These are phyloP conservation scores for Zelostemma sp. DNA, from an alignment of 1,140 invertebrate genomes.

Conservation along the genomic window DNA sequence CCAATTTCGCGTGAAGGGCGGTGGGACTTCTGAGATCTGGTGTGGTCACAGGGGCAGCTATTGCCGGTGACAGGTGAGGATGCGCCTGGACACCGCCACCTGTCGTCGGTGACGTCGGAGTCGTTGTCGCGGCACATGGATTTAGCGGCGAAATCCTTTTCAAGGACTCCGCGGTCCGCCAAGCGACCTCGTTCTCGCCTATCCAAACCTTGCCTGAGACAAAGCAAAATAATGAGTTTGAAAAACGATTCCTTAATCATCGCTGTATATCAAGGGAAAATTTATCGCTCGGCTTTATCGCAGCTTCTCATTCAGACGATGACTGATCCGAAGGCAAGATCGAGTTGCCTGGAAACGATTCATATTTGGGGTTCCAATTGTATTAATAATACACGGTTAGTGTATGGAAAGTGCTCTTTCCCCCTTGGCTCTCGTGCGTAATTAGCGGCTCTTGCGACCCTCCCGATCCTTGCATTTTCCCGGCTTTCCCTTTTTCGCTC, in stretches of 20 bases:
- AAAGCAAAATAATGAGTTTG: slow-evolving; percentile 11
- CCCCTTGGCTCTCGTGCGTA: slow-evolving; percentile 51
- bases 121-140: slow-evolving; percentile 57
- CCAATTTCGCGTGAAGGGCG: slow-evolving; percentile 61
- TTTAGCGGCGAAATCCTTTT: slow-evolving; percentile 63
- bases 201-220: slow-evolving; percentile 66
- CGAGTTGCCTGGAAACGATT: slow-evolving; percentile 29
- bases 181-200: slow-evolving; percentile 63
- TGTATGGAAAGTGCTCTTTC: slow-evolving; percentile 51
- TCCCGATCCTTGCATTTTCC: slow-evolving; percentile 38
- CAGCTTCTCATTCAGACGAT: background rate
- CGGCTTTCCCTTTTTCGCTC: slow-evolving; percentile 57
- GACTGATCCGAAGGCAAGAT: slow-evolving; percentile 19
- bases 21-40: slow-evolving; percentile 63
- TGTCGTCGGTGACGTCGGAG: slow-evolving; percentile 53
- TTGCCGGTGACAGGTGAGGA: slow-evolving; percentile 65
- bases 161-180: slow-evolving; percentile 63
- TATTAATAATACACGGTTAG: slow-evolving; percentile 55
- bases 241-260: background rate
- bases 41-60: slow-evolving; percentile 59
- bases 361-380: slow-evolving; percentile 24
- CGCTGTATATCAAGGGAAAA: background rate
- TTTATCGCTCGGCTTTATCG: slow-evolving; percentile 1
- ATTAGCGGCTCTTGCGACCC: slow-evolving; percentile 58
- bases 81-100: slow-evolving; percentile 57